Conservation (phyloP, 2,888 invertebrate species). For the Drosophila lacicola region DNA sequence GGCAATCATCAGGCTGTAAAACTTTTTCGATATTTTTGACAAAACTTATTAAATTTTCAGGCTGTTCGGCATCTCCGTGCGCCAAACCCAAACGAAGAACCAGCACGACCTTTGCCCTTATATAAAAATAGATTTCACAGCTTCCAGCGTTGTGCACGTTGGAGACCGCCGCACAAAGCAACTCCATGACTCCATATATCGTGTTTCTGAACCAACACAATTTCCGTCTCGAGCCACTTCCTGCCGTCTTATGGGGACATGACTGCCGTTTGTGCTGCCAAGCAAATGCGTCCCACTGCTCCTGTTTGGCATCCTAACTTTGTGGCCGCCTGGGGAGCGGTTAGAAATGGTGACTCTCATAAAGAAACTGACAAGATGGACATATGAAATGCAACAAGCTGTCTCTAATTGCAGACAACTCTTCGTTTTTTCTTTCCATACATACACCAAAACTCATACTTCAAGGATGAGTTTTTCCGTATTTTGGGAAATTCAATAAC, state of each 20-base stretch:
- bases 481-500: too few relatives aligned
- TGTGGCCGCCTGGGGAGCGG: conserved; percentile 21
- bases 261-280: conserved; percentile 52
- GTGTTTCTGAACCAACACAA: conserved; percentile 50
- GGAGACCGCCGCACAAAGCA: not conserved
- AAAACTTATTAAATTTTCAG: conserved; percentile 53
- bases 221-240: conserved; percentile 51
- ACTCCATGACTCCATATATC: conserved; percentile 24
- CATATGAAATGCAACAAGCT: conserved; percentile 3
- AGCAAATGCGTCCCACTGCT: conserved; percentile 21
- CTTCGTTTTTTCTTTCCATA: not conserved
- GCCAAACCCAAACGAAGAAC: conserved; percentile 21
- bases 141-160: conserved; percentile 1
- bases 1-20: conserved; percentile 42
- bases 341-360: conserved; percentile 26
- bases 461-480: too few relatives aligned
- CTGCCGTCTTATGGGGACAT: conserved; percentile 43
- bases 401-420: not conserved
- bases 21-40: conserved; percentile 29
- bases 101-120: conserved; percentile 46
- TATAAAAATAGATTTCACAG: conserved; percentile 54
- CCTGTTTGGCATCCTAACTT: conserved; percentile 19
- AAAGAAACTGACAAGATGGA: conserved; percentile 44
- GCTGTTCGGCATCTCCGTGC: conserved; percentile 21
- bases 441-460: too few relatives aligned